Conservation (phyloP, 1,140 invertebrate species). For the Drosophila athabasca region DNA sequence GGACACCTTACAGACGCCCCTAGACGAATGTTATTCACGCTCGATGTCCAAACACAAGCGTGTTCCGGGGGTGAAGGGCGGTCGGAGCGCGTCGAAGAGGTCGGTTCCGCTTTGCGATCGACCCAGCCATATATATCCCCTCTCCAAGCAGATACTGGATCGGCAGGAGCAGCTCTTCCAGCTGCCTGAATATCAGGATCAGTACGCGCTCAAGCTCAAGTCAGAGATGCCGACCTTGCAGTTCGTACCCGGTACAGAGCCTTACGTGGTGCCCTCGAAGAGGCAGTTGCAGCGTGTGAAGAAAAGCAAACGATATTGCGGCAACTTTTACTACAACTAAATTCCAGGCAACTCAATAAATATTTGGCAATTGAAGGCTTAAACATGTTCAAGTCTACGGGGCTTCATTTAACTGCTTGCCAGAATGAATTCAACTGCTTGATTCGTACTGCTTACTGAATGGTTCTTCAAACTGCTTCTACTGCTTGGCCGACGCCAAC, state of each 20-base stretch:
- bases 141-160: conserved; percentile 7
- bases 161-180: conserved; percentile 38
- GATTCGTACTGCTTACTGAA: too few species aligned
- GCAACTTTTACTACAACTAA: conserved; percentile 65
- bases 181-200: conserved; percentile 24
- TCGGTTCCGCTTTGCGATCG: conserved; percentile 39
- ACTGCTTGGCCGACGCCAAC: not conserved
- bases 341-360: not conserved
- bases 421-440: too few species aligned
- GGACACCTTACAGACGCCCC: not conserved
- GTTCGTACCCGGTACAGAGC: not conserved
- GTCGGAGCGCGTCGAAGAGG: not conserved
- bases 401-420: too few species aligned
- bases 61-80: not conserved
- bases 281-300: not conserved
- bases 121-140: conserved; percentile 25
- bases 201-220: conserved; percentile 18
- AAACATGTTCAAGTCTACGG: too few species aligned
- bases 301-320: conserved; percentile 38
- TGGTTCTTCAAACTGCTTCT: too few species aligned
- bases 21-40: not conserved
- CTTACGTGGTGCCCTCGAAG: conserved; percentile 38
- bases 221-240: not conserved
- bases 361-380: not conserved
- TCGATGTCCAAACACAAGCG: too few species aligned